Conservation (phyloP, 2,797 vertebrate species). For the Taeniopygia guttata region DNA sequence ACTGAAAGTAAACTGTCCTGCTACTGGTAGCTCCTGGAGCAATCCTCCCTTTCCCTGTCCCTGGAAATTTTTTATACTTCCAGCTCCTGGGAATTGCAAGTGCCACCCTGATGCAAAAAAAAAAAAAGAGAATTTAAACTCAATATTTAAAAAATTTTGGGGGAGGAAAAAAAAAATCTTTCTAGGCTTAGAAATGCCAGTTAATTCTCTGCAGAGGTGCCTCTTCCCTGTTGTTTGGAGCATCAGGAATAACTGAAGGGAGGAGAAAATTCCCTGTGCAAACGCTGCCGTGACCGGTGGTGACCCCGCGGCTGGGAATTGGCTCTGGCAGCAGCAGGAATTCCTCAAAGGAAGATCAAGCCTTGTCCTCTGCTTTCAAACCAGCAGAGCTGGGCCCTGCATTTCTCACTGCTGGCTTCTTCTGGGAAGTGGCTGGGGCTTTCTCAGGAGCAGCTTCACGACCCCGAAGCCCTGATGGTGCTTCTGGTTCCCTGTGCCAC, state of each 20-base stretch:
- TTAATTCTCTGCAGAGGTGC: background rate
- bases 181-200: background rate
- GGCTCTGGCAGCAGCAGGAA: background rate
- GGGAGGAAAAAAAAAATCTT: rapidly evolving
- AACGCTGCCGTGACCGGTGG: background rate
- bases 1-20: conserved; percentile 5
- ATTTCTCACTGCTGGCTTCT: background rate
- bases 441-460: background rate
- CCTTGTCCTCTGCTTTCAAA: background rate
- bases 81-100: background rate
- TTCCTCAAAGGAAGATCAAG: background rate
- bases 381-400: background rate
- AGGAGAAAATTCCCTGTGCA: background rate
- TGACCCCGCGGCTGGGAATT: background rate
- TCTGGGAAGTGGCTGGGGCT: background rate
- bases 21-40: conserved; percentile 28
- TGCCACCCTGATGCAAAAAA: background rate
- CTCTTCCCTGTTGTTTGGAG: background rate
- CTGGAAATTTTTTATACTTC: rapidly evolving
- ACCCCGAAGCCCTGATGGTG: background rate
- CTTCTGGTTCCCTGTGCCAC: rapidly evolving
- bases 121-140: background rate
- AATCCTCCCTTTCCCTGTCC: background rate
- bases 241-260: background rate
- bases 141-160: background rate